Conservation (phyloP, 1,140 invertebrate species). For the Aphaenogaster floridana region DNA sequence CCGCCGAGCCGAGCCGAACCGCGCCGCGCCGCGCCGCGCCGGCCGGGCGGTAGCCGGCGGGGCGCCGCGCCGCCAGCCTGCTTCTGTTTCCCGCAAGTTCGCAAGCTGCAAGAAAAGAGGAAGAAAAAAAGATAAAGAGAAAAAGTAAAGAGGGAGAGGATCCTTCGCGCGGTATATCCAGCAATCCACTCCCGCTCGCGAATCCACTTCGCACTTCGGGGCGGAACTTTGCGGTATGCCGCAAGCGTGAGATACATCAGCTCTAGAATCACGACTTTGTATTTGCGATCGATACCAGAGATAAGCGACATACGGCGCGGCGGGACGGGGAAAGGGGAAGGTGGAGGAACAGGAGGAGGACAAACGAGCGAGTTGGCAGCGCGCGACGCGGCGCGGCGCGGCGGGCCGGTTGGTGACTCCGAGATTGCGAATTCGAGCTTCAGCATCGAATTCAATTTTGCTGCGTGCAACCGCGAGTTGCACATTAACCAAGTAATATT, state of each 20-base stretch:
- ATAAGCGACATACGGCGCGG: constrained; percentile 24
- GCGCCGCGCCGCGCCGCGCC: not conserved
- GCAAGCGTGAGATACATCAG: constrained; percentile 42
- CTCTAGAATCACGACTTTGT: constrained; percentile 52
- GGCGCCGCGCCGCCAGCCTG: not conserved
- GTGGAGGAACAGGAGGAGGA: not conserved
- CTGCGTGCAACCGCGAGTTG: constrained; percentile 33
- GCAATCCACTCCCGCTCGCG: constrained; percentile 34
- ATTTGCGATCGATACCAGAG: constrained; percentile 51
- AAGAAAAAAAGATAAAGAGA: not conserved
- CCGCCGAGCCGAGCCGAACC: too few relatives aligned
- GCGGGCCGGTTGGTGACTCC: constrained; percentile 3
- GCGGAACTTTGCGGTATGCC: constrained; percentile 43
- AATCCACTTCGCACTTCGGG: constrained; percentile 47
- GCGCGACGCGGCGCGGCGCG: not conserved
- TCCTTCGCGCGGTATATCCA: constrained; percentile 40
- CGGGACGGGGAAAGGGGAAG: not conserved
- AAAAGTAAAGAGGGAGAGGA: not conserved
- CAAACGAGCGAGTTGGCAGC: constrained; percentile 4
- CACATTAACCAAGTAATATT: constrained; percentile 54
- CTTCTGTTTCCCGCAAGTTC: constrained; percentile 44
- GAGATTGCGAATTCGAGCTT: constrained; percentile 55
- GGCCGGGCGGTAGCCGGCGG: not conserved
- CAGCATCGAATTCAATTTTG: constrained; percentile 59
- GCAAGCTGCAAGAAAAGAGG: constrained; percentile 14